Conservation (phyloP, 2,113 vertebrate genomes). For the Empidonax traillii region DNA sequence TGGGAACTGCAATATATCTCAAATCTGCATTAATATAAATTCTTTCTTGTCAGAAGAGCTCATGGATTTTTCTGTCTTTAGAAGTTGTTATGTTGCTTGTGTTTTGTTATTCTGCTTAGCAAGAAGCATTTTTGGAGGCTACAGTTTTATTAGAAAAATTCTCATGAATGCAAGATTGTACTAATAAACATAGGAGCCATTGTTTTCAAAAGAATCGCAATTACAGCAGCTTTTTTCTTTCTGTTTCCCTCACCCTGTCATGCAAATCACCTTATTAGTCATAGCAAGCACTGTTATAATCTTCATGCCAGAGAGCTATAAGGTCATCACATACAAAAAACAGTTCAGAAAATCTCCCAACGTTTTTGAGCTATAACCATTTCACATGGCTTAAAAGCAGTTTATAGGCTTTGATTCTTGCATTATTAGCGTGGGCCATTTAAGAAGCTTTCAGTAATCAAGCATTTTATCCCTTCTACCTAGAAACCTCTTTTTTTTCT, state of each 20-base stretch:
- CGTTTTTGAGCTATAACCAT: neutral
- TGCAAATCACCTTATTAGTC: slow-evolving; percentile 18
- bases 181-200: neutral
- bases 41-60: neutral
- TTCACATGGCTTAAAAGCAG: neutral
- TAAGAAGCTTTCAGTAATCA: neutral
- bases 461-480: neutral
- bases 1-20: neutral
- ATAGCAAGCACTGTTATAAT: neutral
- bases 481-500: slow-evolving; percentile 2
- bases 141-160: neutral
- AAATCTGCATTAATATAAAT: neutral
- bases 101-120: neutral
- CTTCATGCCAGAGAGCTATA: neutral
- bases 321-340: neutral
- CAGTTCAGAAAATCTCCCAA: neutral
- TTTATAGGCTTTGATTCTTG: neutral
- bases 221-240: neutral
- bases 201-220: neutral
- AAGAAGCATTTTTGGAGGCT: neutral
- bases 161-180: neutral
- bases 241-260: neutral
- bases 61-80: neutral
- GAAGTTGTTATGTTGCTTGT: neutral
- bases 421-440: neutral